Evolutionary conservation across 1,140 invertebrate species (phyloP), one percentile per base, ranked within the genome.

Genomic region (Drosophila burlai): DNA sequence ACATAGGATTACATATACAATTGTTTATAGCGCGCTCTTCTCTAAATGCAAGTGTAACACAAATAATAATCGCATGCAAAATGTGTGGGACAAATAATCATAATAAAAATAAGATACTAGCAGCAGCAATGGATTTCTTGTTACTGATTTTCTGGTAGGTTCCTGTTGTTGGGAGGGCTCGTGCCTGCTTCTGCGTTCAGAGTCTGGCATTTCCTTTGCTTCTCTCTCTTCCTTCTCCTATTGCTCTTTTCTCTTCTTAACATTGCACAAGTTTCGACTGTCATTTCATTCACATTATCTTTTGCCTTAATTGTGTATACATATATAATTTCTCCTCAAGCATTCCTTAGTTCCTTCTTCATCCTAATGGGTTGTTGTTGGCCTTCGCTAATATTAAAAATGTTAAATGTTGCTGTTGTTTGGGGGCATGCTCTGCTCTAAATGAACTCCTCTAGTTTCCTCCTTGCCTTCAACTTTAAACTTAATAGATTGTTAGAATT

Each of bases 401-500:
- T 90, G 82, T 82, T 90, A 74, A 80, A 82, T 84, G 81, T 89
- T 81, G 85, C 85, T 90, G 79, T 75, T 87, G 83, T 69, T 69
- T 80, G 29, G 63, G 78, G 78, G 60, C 75, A 80, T 65, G 76
- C 82, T n/a, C n/a, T 65, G 76, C 82, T 67, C 73, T 77, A 40
- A 71, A 42, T 67, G 59, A 63, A 36, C 29, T 67, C 59, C 50
- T 49, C 59, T 47, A 52, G 58, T 47, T 57, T 43, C 42, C 43
- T 68, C 47, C 38, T 59, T 46, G 18, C 64, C 43, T 80, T 60
- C 62, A 81, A 81, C 85, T 84, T 90, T 89, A 85, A 89, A 90
- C 85, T 91, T 90, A 91, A 90, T 90, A 85, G 54, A 85, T 84
- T 89, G 64, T 89, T 90, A 90, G 81, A 85, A 81, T 84, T 89